Percentiles rank a stretch among this genome's conserved stretches.
phyloP scores from a whole-genome alignment of 2,888 invertebrate genomes.

The Thera britannica region DNA sequence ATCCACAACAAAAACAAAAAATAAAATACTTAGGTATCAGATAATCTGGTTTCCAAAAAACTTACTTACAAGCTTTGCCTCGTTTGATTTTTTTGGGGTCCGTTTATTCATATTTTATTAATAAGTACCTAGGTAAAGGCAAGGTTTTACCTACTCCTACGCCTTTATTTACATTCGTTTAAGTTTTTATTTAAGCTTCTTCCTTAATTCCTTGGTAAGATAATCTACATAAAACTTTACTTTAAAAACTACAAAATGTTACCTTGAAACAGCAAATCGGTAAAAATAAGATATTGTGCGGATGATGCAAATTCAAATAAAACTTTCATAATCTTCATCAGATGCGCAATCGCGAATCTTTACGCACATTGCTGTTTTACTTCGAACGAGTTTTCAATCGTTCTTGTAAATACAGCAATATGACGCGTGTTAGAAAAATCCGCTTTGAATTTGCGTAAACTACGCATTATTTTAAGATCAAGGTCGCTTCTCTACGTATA shows the following conservation, averaged over 20 bases:
- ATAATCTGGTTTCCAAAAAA: too few species aligned
- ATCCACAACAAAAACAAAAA: too few species aligned
- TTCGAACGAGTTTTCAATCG: not conserved
- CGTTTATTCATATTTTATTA: too few species aligned
- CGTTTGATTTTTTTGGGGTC: too few species aligned
- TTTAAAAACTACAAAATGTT: not conserved
- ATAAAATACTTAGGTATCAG: too few species aligned
- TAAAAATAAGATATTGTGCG: not conserved
- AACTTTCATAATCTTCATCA: slow-evolving; percentile 32
- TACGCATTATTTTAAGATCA: slow-evolving; percentile 38
- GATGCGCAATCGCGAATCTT: not conserved
- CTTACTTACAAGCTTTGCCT: too few species aligned
- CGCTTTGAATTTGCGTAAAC: slow-evolving; percentile 9
- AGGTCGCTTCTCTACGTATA: slow-evolving; percentile 21
- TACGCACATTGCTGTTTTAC: slow-evolving; percentile 17
- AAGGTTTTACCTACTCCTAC: too few species aligned
- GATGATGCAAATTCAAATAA: slow-evolving; percentile 39
- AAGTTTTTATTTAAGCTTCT: too few species aligned
- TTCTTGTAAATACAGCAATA: not conserved
- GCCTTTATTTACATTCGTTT: too few species aligned
- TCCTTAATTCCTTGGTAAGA: not conserved
- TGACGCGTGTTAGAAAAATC: not conserved
- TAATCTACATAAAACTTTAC: not conserved
- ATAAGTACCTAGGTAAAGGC: too few species aligned
- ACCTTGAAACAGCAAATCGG: not conserved